phyloP scores from a whole-genome alignment of 2,113 vertebrate genomes.

The Gallinago jamesoni region DNA sequence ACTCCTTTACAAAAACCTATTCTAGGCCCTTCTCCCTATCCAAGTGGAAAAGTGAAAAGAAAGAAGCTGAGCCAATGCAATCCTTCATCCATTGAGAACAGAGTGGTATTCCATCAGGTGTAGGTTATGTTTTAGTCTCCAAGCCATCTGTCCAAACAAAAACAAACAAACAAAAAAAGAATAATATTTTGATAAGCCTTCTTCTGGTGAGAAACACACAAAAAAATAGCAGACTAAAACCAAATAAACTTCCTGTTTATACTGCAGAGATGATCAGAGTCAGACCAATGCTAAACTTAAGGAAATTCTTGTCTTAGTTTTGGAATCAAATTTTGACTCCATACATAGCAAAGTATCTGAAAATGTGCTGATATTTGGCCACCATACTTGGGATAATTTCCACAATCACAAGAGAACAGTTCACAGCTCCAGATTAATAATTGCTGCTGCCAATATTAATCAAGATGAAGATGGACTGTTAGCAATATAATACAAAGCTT shows the following conservation, averaged over 20 bases:
- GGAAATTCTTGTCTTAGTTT: background rate
- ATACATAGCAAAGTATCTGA: background rate
- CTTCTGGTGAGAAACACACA: constrained; percentile 1
- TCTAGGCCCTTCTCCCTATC: background rate
- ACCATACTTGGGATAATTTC: background rate
- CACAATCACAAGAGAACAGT: background rate
- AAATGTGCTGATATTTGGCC: background rate
- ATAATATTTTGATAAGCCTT: background rate
- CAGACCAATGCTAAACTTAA: background rate
- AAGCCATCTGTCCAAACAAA: constrained; percentile 9
- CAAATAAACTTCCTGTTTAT: constrained; percentile 21
- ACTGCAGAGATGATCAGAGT: constrained; percentile 3
- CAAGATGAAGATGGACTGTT: background rate
- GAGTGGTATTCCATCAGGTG: background rate
- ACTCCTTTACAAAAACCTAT: background rate
- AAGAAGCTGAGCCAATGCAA: background rate
- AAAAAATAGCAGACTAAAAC: background rate
- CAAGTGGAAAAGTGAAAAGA: background rate
- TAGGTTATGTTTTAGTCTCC: background rate
- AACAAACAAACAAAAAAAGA: background rate
- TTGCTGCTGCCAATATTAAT: background rate
- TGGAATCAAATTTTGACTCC: background rate
- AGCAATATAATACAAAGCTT: background rate
- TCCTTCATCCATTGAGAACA: background rate
- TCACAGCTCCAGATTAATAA: background rate